Base-by-base conservation (phyloP, 2,113 vertebrate species). In the Brachionichthys hirsutus region DNA sequence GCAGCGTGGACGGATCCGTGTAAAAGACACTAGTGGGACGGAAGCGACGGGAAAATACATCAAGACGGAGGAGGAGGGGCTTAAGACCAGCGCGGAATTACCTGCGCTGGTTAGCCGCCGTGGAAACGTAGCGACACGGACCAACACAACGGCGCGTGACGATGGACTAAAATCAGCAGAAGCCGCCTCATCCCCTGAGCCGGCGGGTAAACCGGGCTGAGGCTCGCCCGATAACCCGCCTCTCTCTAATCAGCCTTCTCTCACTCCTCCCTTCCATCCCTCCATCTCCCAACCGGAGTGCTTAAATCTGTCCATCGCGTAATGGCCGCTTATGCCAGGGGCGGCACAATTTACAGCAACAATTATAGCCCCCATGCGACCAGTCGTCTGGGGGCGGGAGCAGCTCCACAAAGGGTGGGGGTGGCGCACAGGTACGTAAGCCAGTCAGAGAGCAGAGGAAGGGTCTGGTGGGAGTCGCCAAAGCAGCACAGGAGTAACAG, bases 271-370 rank as follows among this genome's bases (percentile, higher is more conserved):
- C 13, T 51, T 68, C 50, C 35, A 65, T 70, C 80, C 73, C 64
- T 76, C 79, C 80, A 73, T 82, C 69, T 78, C 63, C 12, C 1
- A 61, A 69, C 73, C 45, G 34, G 40, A 87, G 85, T 85, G 81
- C 75, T 84, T 90, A 87, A 89, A 89, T 90, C 87, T 73, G 68
- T 67, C 54, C 75, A 24, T 66, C 79, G 87, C 75, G 85, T 88
- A 90, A 90, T 88, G 82, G 84, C 70, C 79, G 79, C 78, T 88
- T 88, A 88, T 83, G 84, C 88, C 81, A 83, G 84, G 84, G 79
- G 83, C 80, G 84, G 67, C 77, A 81, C 73, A 83, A 91, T 91
- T 91, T 91, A 91, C 87, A 82, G 80, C 84, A 82, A 90, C 89
- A 90, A 90, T 90, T 89, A 90, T 78, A 84, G 77, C 77, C 85